Evolutionary conservation across 2,888 invertebrate species (phyloP), one percentile per base, ranked within the genome.

Genomic region (Stenolophus ochropezus): DNA sequence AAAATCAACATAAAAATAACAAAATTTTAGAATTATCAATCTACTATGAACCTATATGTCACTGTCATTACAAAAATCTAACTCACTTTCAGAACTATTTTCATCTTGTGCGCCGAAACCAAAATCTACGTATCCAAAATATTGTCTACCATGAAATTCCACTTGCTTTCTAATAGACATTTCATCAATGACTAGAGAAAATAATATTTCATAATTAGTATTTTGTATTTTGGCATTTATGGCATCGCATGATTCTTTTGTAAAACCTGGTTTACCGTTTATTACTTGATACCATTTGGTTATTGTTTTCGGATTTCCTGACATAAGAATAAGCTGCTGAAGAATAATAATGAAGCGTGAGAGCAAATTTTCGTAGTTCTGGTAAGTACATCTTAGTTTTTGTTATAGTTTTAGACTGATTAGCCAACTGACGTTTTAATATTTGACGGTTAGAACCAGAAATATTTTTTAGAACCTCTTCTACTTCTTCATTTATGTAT

Each of bases 231-330:
- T 84, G 23, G 21, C 18, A 75, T 84, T 82, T 71, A 86, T 82
- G 16, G 82, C 21, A 5, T 78, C 14, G 74, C 86, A 84, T 6
- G 85, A 83, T 83, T 85, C 84, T 20, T 80, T 76, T 14, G 85
- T 85, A 53, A 87, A 85, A 0, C 87, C 86, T n/a, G 86, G 86
- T 18, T 84, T 81, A 0, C 84, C 86, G 83, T 86, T 81, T 6
- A 86, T 79, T 27, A 65, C 80, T 3, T 53, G 42, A 76, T 85
- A 86, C 87, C 86, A 87, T 49, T 83, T 85, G 25, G 53, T 65
- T 16, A 86, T 76, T 4, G 86, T 86, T 58, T 82, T 84, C 4
- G 85, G 82, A 82, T 69, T 83, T 81, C 11, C 85, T 82, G 1
- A 86, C 84, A 83, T 85, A 86, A 8, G 27, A 25, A 65, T 86